A percentile compares a stretch with the other conserved stretches of the same genome.
Conservation (phyloP, 2,888 invertebrate species). For the Lysandra bellargus region DNA sequence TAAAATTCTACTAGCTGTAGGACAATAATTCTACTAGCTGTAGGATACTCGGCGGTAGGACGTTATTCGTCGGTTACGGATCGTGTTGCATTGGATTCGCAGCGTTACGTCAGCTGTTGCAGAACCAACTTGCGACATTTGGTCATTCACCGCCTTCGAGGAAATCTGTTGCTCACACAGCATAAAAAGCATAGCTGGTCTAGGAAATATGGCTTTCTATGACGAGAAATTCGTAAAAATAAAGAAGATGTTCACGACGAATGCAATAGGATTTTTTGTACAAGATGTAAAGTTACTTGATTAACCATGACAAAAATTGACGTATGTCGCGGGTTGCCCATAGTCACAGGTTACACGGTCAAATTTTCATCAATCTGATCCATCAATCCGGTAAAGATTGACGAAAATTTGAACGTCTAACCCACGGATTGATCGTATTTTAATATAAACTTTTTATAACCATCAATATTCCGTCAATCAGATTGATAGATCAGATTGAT, state of each 20-base stretch:
- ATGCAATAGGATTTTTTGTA: too few species aligned
- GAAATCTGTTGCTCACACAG: slow-evolving; percentile 9
- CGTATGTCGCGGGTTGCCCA: slow-evolving; percentile 50
- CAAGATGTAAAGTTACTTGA: slow-evolving; percentile 49
- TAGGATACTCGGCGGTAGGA: neutral
- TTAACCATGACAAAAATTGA: slow-evolving; percentile 78
- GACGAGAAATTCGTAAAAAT: neutral
- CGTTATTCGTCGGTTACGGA: neutral
- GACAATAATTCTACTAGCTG: neutral
- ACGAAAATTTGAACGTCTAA: too few species aligned
- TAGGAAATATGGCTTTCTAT: neutral
- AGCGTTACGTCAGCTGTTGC: slow-evolving; percentile 6
- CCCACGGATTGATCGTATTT: too few species aligned
- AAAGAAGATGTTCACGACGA: too few species aligned
- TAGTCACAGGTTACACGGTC: too few species aligned
- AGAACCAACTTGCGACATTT: slow-evolving; percentile 10
- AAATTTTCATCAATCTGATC: too few species aligned
- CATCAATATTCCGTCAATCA: too few species aligned
- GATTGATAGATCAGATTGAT: too few species aligned
- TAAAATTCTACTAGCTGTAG: neutral
- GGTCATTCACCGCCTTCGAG: slow-evolving; percentile 13
- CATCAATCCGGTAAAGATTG: too few species aligned
- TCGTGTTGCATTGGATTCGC: neutral
- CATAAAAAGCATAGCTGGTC: neutral
- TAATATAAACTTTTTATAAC: too few species aligned